phyloP scores from a whole-genome alignment of 1,140 invertebrate genomes.

The Formica exsecta region DNA sequence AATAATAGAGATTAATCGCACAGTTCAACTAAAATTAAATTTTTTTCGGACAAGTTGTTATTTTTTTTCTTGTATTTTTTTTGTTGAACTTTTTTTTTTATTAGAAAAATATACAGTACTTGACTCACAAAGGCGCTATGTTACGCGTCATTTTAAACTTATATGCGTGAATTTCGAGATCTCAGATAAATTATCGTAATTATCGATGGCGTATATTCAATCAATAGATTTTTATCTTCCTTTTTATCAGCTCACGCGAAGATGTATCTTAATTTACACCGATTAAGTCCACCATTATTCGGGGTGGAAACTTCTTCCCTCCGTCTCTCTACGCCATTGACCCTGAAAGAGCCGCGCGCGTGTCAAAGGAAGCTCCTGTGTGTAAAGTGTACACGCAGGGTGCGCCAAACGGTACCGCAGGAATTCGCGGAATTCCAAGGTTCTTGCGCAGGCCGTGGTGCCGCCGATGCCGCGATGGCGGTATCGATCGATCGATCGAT shows the following conservation, averaged over 20 bases:
- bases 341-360: constrained; percentile 35
- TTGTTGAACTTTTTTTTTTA: no score
- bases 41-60: no score
- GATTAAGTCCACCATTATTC: background rate
- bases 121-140: background rate
- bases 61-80: no score
- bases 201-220: background rate
- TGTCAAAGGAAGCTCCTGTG: constrained; percentile 67
- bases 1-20: background rate
- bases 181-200: background rate
- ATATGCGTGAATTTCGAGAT: background rate
- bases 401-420: constrained; percentile 69
- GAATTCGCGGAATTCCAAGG: constrained; percentile 72
- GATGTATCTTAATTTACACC: background rate
- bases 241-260: no score
- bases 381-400: constrained; percentile 49
- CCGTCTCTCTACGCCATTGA: constrained; percentile 60
- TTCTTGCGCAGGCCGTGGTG: constrained; percentile 44
- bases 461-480: background rate
- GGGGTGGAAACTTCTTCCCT: background rate
- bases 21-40: no score
- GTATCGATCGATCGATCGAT: constrained; percentile 65
- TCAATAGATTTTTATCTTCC: constrained; percentile 2
- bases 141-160: background rate
- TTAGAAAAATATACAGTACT: background rate